Evolutionary conservation across 2,888 invertebrate species (phyloP), one percentile per base, ranked within the genome.

Genomic region (Tenthredo scrophulariae): DNA sequence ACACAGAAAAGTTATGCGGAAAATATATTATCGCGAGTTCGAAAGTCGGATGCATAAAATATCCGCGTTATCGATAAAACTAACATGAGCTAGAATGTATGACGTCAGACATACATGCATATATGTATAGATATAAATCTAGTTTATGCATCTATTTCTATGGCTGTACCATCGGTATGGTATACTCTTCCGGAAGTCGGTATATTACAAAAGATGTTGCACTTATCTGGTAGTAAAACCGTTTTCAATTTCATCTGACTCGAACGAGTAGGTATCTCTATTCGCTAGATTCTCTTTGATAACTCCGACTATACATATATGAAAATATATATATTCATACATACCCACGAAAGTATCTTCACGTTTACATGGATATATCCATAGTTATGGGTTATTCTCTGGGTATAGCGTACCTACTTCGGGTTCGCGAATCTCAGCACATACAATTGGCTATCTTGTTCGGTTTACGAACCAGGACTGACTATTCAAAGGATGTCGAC

Each of bases 391-490:
- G 33, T 4, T 77, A n/a, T 29, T n/a, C 37, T 10, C 10, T 10
- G 54, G 18, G 77, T 77, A 77, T 77, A 77, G 43, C 43, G 18
- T 15, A 22, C 6, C 15, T 74, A 74, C 43, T 74, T 43, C 26
- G 26, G 62, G n/a, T 15, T 62, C 15, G 58, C 26, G 22, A 80
- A 80, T 62, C 26, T 37, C 5, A 37, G 22, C 40, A 22, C 80
- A 80, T 37, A 37, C 43, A 70, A 83, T 83, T 83, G 83, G 43
- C 83, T 54, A 67, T 83, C 67, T 83, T 62, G 65, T 62, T 62
- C 80, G 80, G n/a, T 80, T 80, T 80, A 80, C 62, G 80, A 65
- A 62, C 40, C 37, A 65, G 26, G 43, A 67, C 67, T 67, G 43
- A 43, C 65, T 67, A 83, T 83, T 67, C 83, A 83, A 83, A 67